Evolutionary conservation across 2,797 vertebrate species (phyloP), one percentile per base, ranked within the genome.

Genomic region (Gymnodraco acuticeps): DNA sequence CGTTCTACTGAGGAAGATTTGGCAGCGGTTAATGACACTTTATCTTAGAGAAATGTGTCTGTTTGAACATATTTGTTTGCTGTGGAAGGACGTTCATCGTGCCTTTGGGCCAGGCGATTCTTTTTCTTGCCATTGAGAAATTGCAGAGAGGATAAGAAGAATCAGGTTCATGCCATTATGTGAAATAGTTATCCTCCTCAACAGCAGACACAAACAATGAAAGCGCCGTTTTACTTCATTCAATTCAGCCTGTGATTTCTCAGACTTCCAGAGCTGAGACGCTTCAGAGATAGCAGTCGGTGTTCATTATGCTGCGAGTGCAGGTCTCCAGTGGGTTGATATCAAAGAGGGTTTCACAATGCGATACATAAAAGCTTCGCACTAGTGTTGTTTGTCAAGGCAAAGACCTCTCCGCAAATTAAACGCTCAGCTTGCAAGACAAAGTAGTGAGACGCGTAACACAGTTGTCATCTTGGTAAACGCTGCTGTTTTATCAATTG

Each of bases 381-480:
- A 71, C 72, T 31, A 27, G 6, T 50, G 72, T 77, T 86, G 84
- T 83, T 85, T 87, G 85, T 85, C 82, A 76, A 64, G 42, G 45
- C 77, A 61, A 69, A 81, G 76, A 81, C 69, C 81, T 64, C 60
- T 20, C 63, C 50, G 5, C 70, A 83, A 90, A 92, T 92, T 73
- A 89, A 93, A 90, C 61, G 77, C 78, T 80, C 23, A 42, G 70
- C 84, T 89, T 79, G 73, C 64, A 68, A 88, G 69, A 88, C 77
- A 87, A 82, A 78, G 74, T 33, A 60, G 67, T 0, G 64, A 81
- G 60, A 70, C 15, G 15, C 10, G 63, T 73, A 68, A 65, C 67
- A 51, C 65, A 80, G 74, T 70, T 58, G 71, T 55, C 52, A 33
- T 62, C 55, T 78, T 53, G 69, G 78, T 85, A 76, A 85, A 84